phyloP scores from a whole-genome alignment of 2,888 invertebrate genomes.

The Drosophila lutescens region DNA sequence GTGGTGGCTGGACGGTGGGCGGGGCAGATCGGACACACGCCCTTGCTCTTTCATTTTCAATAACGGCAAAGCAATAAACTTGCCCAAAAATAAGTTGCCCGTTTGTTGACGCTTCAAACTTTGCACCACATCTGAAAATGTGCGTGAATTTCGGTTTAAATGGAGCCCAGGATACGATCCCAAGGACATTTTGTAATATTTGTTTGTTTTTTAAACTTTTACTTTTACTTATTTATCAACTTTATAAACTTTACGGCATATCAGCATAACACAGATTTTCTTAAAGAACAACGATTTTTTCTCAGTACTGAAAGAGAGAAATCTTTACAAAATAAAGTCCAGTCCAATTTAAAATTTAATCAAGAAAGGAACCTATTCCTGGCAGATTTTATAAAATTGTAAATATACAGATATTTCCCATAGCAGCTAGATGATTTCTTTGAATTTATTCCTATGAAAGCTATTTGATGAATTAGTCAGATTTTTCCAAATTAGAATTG shows the following conservation, averaged over 20 bases:
- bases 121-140: constrained; percentile 30
- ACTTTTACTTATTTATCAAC: too few relatives aligned
- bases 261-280: neutral
- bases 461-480: too few relatives aligned
- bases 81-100: constrained; percentile 31
- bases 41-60: constrained; percentile 53
- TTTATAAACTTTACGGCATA: neutral
- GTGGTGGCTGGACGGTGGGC: neutral
- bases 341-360: too few relatives aligned
- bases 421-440: too few relatives aligned
- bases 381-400: too few relatives aligned
- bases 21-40: neutral
- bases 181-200: neutral
- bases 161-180: neutral
- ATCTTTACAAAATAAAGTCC: neutral
- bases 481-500: too few relatives aligned
- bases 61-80: constrained; percentile 63
- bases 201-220: neutral
- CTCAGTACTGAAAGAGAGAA: neutral
- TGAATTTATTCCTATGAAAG: too few relatives aligned
- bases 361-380: too few relatives aligned
- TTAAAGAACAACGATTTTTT: neutral
- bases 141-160: neutral
- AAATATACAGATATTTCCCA: too few relatives aligned
- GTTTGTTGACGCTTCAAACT: constrained; percentile 28